phyloP scores from a whole-genome alignment of 2,113 vertebrate genomes.

The Odontophorus gujanensis region DNA sequence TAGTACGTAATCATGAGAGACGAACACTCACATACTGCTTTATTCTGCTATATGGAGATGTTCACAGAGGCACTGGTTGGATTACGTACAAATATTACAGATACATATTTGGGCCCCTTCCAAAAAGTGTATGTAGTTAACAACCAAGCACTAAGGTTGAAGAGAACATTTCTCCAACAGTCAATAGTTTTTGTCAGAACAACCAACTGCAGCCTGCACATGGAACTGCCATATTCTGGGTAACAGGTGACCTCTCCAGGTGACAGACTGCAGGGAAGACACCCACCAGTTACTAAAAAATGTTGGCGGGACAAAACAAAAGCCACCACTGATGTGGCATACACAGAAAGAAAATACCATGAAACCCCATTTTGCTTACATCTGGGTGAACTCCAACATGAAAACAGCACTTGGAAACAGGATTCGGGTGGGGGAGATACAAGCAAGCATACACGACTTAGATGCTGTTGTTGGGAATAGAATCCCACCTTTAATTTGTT shows the following conservation, averaged over 20 bases:
- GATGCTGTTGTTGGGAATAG: not conserved
- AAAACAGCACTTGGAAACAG: not conserved
- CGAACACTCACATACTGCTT: not conserved
- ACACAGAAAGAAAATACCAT: rapidly evolving
- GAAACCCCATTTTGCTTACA: not conserved
- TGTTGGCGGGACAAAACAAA: rapidly evolving
- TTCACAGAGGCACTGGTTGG: not conserved
- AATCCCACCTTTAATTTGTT: not conserved
- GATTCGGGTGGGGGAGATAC: not conserved
- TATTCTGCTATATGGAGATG: not conserved
- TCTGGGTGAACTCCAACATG: not conserved
- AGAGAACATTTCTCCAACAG: not conserved
- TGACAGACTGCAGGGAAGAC: not conserved
- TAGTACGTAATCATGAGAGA: not conserved
- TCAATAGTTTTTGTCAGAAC: not conserved
- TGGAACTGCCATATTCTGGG: not conserved
- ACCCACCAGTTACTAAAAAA: not conserved
- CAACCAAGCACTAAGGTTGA: not conserved
- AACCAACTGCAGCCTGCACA: not conserved
- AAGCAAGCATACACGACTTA: not conserved
- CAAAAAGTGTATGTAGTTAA: not conserved
- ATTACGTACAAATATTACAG: not conserved
- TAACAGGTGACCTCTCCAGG: not conserved
- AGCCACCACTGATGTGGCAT: not conserved
- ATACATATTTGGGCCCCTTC: not conserved